Evolutionary conservation across 2,888 invertebrate genomes (phyloP), one percentile per base, ranked within the genome.

Genomic region (Luperina testacea): DNA sequence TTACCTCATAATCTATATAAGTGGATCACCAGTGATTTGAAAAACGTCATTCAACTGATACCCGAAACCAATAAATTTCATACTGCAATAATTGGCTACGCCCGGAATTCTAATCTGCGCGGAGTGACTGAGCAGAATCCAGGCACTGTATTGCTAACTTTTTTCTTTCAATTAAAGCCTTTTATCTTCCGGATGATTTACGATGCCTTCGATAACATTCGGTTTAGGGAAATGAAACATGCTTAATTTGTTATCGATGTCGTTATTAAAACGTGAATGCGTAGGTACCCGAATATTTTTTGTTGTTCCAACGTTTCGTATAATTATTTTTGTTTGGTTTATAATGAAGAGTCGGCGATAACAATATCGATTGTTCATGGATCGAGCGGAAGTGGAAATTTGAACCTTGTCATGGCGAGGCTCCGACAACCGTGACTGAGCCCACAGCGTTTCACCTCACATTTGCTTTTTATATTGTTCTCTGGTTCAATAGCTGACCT

Each of bases 291-390:
- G 85, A 88, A 86, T 86, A 77, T 92, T 90, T 91, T 92, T 91
- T 89, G 88, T 89, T 86, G 86, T 88, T 89, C 84, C 88, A 88
- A 78, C 87, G 89, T 91, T 91, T 92, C 90, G 84, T 90, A 91
- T 94, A 93, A 94, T 94, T 93, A 92, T 94, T 93, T 93, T 94
- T 94, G 92, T 90, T 94, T 94, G 92, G 91, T 94, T 94, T 94
- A 93, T 94, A 94, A 94, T 94, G 94, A 94, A 94, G 92, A 94
- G 92, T 92, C 94, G 91, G 90, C 93, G 94, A 94, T 92, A 94
- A 94, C 95, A 94, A 95, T 95, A 95, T 95, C 95, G 95, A 96
- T 96, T 96, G 95, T 95, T 94, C 93, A 94, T 93, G 92, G 92
- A 92, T 92, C 91, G 91, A 90, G 91, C 96, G 96, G 96, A 96